Evolutionary conservation across 1,140 invertebrate genomes (phyloP).

Genomic region (Diprion similis): DNA sequence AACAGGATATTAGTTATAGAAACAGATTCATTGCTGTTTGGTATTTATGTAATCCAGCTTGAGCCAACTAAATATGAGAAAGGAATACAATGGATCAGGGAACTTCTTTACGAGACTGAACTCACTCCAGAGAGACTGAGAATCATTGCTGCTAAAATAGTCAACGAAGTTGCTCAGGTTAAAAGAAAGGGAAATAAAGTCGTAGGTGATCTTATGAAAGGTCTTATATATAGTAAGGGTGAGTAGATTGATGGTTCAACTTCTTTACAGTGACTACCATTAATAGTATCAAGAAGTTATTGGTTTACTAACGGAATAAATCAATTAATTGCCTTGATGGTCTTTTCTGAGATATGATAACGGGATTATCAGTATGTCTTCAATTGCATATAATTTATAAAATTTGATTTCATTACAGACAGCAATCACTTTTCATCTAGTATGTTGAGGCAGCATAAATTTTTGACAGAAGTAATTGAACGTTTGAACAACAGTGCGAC

Average conservation of each 20-base stretch:
- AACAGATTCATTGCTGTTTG: conserved; percentile 2
- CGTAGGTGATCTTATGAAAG: conserved; percentile 67
- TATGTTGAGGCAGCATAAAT: conserved; percentile 78
- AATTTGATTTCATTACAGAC: conserved; percentile 60
- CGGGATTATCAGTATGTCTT: conserved; percentile 4
- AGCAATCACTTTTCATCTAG: conserved; percentile 76
- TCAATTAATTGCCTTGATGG: not conserved
- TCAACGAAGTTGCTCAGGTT: conserved; percentile 76
- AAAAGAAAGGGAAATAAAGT: conserved; percentile 73
- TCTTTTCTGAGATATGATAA: not conserved
- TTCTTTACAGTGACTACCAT: too few species aligned
- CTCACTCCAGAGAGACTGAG: conserved; percentile 77
- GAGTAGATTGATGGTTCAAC: conserved; percentile 22
- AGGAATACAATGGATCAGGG: conserved; percentile 78
- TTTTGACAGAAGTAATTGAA: conserved; percentile 72
- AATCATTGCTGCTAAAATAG: conserved; percentile 77
- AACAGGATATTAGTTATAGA: not conserved
- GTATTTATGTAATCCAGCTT: conserved; percentile 62
- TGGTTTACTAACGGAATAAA: too few species aligned
- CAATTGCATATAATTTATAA: conserved; percentile 9
- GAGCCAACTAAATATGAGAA: conserved; percentile 78
- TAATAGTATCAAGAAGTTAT: too few species aligned
- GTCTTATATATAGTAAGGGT: conserved; percentile 70
- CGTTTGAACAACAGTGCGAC: conserved; percentile 65
- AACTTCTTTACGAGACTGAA: conserved; percentile 75